Percentiles rank a stretch among this genome's conserved stretches.
Evolutionary conservation across 2,113 vertebrate species (phyloP).

Genomic region (Pontoporia blainvillei): DNA sequence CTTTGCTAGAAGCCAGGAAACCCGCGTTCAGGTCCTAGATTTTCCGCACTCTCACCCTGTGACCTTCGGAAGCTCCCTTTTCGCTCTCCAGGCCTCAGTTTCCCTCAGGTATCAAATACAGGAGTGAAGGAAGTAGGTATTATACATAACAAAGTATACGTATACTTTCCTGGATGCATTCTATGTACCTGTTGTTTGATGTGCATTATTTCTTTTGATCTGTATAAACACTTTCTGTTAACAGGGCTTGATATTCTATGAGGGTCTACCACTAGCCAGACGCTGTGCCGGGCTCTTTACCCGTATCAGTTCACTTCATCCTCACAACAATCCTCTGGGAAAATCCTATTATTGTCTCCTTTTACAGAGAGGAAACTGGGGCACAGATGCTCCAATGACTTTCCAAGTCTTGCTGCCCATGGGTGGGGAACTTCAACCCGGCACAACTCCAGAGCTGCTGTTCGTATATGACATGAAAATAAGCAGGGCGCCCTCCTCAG

Average conservation of each 20-base stretch:
- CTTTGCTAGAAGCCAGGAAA: background rate
- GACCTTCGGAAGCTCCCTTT: background rate
- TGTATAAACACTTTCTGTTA: background rate
- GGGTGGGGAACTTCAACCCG: background rate
- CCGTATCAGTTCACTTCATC: background rate
- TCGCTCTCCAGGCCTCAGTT: background rate
- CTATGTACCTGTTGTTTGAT: background rate
- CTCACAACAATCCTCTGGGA: background rate
- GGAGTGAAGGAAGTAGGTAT: background rate
- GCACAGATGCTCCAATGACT: background rate
- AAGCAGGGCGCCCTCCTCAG: background rate
- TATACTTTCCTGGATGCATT: background rate
- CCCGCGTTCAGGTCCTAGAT: background rate
- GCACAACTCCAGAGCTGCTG: background rate
- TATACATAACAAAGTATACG: background rate
- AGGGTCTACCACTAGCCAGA: background rate
- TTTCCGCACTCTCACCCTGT: background rate
- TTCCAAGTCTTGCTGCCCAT: background rate
- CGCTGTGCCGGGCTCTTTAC: background rate
- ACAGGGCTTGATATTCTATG: background rate
- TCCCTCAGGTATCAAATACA: background rate
- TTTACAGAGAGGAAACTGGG: background rate
- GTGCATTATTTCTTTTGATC: background rate
- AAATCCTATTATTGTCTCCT: background rate
- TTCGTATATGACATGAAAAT: background rate